phyloP scores from a whole-genome alignment of 92 coral and sea anemone species.

The Porites evermanni region DNA sequence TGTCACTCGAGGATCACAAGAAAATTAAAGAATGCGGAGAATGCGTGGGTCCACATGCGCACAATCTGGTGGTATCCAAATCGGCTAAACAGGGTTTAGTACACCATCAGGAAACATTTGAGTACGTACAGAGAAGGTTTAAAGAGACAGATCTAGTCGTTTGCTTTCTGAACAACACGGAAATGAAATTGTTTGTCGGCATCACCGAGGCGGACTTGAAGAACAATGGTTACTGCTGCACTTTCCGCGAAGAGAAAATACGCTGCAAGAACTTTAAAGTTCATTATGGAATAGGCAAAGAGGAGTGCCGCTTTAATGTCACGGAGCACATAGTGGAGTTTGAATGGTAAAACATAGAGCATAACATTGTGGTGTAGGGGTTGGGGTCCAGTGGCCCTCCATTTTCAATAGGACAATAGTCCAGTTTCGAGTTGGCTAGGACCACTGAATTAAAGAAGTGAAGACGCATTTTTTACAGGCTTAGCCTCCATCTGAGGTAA shows the following conservation, averaged over 20 bases:
- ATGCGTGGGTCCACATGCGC: conserved; percentile 85
- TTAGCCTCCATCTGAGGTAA: too few relatives aligned
- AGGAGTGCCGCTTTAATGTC: conserved; percentile 80
- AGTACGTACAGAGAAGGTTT: conserved; percentile 74
- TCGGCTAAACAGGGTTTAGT: conserved; percentile 59
- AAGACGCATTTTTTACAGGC: too few relatives aligned
- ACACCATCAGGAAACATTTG: conserved; percentile 77
- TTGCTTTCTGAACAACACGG: conserved; percentile 54
- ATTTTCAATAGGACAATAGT: too few relatives aligned
- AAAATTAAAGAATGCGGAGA: conserved; percentile 66
- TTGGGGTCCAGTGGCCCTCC: too few relatives aligned
- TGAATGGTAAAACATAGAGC: conserved; percentile 65
- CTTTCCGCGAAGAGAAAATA: conserved; percentile 72
- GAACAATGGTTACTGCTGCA: conserved; percentile 76
- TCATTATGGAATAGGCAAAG: conserved; percentile 79
- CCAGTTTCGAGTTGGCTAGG: too few relatives aligned
- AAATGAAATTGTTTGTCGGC: conserved; percentile 75
- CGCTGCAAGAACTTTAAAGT: conserved; percentile 74
- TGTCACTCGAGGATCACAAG: conserved; percentile 78
- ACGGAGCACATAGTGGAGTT: conserved; percentile 86
- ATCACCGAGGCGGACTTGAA: conserved; percentile 76
- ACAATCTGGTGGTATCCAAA: conserved; percentile 68
- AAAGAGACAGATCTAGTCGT: conserved; percentile 71
- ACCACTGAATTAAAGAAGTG: too few relatives aligned
- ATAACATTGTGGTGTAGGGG: not conserved